phyloP scores from a whole-genome alignment of 2,888 invertebrate species.

The Lamellibrachia satsuma region DNA sequence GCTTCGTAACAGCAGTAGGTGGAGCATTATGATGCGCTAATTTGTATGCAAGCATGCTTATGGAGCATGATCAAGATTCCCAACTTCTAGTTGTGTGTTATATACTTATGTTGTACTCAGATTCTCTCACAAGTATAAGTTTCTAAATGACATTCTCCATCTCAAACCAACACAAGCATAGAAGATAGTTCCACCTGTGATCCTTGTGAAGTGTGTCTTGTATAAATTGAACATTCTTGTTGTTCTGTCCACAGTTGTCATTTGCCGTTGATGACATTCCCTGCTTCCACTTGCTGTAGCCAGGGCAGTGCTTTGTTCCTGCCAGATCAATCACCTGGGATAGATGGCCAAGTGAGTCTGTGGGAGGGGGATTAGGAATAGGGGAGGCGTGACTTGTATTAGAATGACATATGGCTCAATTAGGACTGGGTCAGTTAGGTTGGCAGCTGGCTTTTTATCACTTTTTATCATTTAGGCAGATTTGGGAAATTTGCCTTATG shows the following conservation, averaged over 20 bases:
- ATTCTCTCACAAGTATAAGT: background rate
- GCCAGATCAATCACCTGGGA: background rate
- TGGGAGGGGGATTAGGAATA: background rate
- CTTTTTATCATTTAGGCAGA: background rate
- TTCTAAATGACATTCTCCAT: background rate
- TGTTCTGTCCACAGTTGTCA: background rate
- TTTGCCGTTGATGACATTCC: conserved; percentile 3
- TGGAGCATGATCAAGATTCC: background rate
- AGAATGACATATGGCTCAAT: background rate
- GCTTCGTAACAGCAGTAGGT: too few relatives aligned
- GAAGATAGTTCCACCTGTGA: background rate
- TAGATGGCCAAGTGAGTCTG: background rate
- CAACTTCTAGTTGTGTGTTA: background rate
- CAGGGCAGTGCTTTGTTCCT: background rate
- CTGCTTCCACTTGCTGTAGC: background rate
- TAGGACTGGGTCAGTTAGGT: background rate
- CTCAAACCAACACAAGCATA: background rate
- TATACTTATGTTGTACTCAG: background rate
- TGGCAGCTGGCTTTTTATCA: background rate
- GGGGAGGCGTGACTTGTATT: background rate
- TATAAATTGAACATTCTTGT: background rate
- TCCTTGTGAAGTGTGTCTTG: background rate
- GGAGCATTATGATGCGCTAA: background rate
- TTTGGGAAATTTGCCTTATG: background rate
- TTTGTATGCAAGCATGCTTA: background rate